phyloP scores from a whole-genome alignment of 2,113 vertebrate genomes.

The Antechinus stuartii region DNA sequence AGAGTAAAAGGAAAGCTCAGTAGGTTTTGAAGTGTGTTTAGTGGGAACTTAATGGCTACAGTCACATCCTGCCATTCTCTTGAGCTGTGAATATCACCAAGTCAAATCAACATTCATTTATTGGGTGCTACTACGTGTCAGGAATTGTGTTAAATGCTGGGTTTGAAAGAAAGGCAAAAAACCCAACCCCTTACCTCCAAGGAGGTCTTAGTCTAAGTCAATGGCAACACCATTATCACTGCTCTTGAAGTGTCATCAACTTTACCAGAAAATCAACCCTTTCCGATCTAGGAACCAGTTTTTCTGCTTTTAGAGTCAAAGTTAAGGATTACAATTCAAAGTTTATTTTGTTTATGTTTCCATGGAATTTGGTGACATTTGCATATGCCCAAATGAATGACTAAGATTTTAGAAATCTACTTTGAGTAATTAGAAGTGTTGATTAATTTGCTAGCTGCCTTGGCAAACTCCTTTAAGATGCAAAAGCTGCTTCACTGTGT shows the following conservation, averaged over 20 bases:
- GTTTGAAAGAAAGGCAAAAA: constrained; percentile 47
- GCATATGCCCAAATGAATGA: neutral
- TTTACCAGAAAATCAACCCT: neutral
- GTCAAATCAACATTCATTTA: neutral
- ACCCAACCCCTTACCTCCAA: neutral
- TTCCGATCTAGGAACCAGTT: neutral
- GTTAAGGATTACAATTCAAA: neutral
- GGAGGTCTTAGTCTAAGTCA: neutral
- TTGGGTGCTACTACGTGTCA: neutral
- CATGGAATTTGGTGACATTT: neutral
- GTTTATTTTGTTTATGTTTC: neutral
- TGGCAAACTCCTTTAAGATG: neutral
- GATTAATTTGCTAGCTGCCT: neutral
- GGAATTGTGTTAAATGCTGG: neutral
- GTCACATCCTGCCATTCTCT: neutral
- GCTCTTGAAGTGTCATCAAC: neutral
- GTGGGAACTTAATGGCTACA: neutral
- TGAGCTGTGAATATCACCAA: neutral
- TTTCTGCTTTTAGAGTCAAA: neutral
- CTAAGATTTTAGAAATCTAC: neutral
- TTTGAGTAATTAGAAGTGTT: neutral
- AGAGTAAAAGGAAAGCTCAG: neutral
- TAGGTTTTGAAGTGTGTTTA: neutral
- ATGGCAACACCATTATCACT: neutral
- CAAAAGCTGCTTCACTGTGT: neutral